A percentile compares a stretch with the other conserved stretches of the same genome.
Conservation (phyloP, 2,797 vertebrate species). For the Labeo calbasu region DNA sequence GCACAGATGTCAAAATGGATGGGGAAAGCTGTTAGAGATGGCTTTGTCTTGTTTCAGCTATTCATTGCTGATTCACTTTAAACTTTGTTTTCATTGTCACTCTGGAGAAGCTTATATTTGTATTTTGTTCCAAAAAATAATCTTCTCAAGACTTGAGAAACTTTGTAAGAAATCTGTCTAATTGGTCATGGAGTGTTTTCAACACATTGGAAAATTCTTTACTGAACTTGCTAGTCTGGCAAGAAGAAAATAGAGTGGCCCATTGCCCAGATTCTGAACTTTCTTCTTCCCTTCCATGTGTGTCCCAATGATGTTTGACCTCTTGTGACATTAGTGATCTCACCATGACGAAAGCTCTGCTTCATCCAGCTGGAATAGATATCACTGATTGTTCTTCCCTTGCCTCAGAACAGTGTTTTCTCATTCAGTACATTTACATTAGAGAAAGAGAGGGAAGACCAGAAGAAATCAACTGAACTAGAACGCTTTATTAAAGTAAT, state of each 20-base stretch:
- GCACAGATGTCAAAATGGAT: not conserved
- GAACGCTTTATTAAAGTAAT: not conserved
- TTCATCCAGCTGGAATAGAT: conserved; percentile 54
- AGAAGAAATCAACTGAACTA: conserved; percentile 3
- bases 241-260: conserved; percentile 4
- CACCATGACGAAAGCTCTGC: conserved; percentile 50
- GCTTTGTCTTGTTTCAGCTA: not conserved
- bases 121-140: not conserved
- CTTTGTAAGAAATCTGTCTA: not conserved
- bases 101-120: not conserved
- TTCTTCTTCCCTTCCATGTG: conserved; percentile 18
- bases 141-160: not conserved
- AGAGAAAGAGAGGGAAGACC: not conserved
- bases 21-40: not conserved
- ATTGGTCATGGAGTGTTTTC: conserved; percentile 1
- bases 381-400: conserved; percentile 23
- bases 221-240: conserved; percentile 6
- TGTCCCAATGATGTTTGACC: conserved; percentile 35
- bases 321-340: conserved; percentile 52
- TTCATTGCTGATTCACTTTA: not conserved
- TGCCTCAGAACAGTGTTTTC: conserved; percentile 29
- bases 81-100: not conserved
- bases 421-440: not conserved
- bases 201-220: not conserved
- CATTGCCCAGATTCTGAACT: conserved; percentile 13